These are phyloP conservation scores for Petrocephalus zakoni DNA, from an alignment of 2,113 vertebrate species.

Conservation along the genomic window DNA sequence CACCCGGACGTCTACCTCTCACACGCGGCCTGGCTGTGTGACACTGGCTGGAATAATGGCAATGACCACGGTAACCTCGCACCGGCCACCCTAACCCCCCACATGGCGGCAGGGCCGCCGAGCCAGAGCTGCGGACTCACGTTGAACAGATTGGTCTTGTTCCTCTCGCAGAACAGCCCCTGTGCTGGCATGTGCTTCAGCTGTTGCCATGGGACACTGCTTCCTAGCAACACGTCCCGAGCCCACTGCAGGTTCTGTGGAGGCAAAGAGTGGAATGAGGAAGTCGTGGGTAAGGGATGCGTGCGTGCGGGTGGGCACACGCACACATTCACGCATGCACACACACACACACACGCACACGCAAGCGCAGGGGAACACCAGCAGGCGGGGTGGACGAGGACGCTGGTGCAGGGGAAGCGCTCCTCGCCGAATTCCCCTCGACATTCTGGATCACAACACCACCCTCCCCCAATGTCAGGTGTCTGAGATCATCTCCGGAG, in stretches of 20 bases:
- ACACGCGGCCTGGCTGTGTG: neutral
- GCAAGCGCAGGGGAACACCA: neutral
- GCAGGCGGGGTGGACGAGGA: neutral
- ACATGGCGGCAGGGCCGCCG: neutral
- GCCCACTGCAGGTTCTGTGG: constrained; percentile 97
- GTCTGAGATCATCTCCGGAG: neutral
- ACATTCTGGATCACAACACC: neutral
- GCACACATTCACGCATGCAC: neutral
- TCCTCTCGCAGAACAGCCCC: constrained; percentile 98
- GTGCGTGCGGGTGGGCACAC: neutral
- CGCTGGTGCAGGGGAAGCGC: neutral
- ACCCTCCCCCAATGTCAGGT: neutral
- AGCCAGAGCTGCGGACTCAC: constrained; percentile 82
- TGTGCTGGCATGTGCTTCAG: constrained; percentile 99
- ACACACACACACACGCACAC: neutral
- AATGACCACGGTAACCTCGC: neutral
- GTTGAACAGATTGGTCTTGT: constrained; percentile 99
- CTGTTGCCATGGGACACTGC: constrained; percentile 94
- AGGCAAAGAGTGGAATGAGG: constrained; percentile 47
- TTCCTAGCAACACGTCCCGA: constrained; percentile 98
- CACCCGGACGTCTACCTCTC: neutral
- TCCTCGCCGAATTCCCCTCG: neutral
- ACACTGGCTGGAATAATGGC: neutral
- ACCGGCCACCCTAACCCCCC: neutral
- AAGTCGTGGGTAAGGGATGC: constrained; percentile 18